These are phyloP conservation scores for Meandrusa payeni DNA, from an alignment of 2,888 invertebrate genomes.

Conservation along the genomic window DNA sequence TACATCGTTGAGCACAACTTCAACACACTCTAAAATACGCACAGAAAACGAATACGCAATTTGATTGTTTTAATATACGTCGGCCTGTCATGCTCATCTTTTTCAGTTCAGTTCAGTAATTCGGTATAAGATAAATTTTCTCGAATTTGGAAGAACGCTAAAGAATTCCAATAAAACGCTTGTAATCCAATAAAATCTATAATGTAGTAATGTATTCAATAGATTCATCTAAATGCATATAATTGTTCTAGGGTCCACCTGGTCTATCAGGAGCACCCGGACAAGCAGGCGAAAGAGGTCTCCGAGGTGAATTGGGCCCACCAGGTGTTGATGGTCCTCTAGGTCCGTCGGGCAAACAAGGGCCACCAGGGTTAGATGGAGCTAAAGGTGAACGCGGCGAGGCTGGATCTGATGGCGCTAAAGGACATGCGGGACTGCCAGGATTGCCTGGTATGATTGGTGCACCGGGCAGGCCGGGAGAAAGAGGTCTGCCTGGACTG, in stretches of 20 bases:
- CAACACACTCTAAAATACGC: too few relatives aligned
- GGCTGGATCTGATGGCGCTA: constrained; percentile 85
- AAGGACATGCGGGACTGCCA: constrained; percentile 91
- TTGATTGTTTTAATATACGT: too few relatives aligned
- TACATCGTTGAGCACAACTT: too few relatives aligned
- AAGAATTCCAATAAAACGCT: too few relatives aligned
- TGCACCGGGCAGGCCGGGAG: constrained; percentile 83
- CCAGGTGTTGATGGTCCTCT: constrained; percentile 88
- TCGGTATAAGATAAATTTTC: too few relatives aligned
- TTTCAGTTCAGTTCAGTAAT: too few relatives aligned
- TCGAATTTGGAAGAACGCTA: too few relatives aligned
- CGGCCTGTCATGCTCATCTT: too few relatives aligned
- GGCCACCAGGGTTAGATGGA: constrained; percentile 88
- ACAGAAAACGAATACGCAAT: too few relatives aligned
- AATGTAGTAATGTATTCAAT: too few relatives aligned
- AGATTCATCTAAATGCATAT: too few relatives aligned
- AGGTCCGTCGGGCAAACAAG: constrained; percentile 89
- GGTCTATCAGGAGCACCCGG: constrained; percentile 85
- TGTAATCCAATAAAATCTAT: too few relatives aligned
- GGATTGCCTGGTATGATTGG: constrained; percentile 91
- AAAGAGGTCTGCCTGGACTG: constrained; percentile 83
- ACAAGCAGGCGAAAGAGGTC: constrained; percentile 85
- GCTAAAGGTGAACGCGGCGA: constrained; percentile 82
- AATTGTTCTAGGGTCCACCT: constrained; percentile 83
- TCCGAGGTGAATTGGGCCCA: constrained; percentile 86